Percentiles rank a stretch among this genome's conserved stretches.
phyloP scores from a whole-genome alignment of 2,888 invertebrate genomes.

The Drosophila stalkeri region DNA sequence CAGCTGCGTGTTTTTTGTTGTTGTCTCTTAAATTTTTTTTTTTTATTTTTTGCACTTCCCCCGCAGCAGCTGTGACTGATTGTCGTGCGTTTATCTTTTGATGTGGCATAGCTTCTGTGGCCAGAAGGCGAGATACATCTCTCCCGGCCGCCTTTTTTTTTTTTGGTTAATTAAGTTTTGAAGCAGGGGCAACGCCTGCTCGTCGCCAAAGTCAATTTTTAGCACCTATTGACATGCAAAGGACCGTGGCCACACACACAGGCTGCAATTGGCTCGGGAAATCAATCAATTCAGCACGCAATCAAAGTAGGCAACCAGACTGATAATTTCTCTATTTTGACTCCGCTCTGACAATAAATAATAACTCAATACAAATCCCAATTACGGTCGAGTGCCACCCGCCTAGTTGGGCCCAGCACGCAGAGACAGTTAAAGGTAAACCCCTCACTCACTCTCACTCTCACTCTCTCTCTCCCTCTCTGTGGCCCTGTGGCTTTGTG shows the following conservation, averaged over 20 bases:
- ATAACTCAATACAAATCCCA: conserved; percentile 82
- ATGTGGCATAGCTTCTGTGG: conserved; percentile 78
- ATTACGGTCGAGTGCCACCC: conserved; percentile 79
- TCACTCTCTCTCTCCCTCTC: neutral
- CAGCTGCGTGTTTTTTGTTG: conserved; percentile 57
- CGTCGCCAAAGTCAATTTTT: conserved; percentile 67
- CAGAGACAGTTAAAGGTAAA: conserved; percentile 24
- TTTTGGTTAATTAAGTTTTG: conserved; percentile 76
- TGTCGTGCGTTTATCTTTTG: conserved; percentile 80
- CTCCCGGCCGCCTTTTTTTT: conserved; percentile 11
- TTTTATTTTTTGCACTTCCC: conserved; percentile 47
- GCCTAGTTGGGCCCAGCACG: conserved; percentile 57
- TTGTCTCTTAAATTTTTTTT: neutral
- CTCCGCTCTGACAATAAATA: conserved; percentile 72
- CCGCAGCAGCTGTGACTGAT: conserved; percentile 81
- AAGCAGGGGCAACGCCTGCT: conserved; percentile 42
- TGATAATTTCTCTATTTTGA: conserved; percentile 80
- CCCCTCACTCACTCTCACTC: conserved; percentile 12
- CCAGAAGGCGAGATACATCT: conserved; percentile 46
- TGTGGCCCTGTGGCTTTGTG: conserved; percentile 6
- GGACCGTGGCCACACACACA: conserved; percentile 27
- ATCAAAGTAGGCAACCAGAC: conserved; percentile 57
- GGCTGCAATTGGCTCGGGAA: conserved; percentile 54
- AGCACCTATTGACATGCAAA: conserved; percentile 80
- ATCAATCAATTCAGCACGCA: conserved; percentile 82